Evolutionary conservation across 1,140 invertebrate genomes (phyloP).

Genomic region (Musca domestica): DNA sequence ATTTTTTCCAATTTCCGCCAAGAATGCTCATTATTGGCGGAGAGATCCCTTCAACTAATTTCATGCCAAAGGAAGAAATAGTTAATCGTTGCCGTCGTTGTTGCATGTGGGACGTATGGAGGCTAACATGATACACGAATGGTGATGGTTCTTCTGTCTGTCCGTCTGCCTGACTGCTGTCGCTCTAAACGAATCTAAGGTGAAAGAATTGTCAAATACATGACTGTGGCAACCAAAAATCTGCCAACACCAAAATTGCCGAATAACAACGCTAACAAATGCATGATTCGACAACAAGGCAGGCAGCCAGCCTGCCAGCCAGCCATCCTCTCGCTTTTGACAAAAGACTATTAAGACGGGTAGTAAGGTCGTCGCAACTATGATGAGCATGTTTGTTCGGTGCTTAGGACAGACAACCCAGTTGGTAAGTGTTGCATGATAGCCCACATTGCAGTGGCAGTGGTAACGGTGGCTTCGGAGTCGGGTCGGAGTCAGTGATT

Average conservation of each 20-base stretch:
- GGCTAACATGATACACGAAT: slow-evolving; percentile 15
- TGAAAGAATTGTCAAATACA: slow-evolving; percentile 17
- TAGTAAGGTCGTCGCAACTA: too few relatives aligned
- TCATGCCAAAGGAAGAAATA: too few relatives aligned
- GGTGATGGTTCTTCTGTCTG: slow-evolving; percentile 6
- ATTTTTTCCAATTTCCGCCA: too few relatives aligned
- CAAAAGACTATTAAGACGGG: too few relatives aligned
- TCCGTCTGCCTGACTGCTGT: too few relatives aligned
- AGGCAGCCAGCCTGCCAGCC: too few relatives aligned
- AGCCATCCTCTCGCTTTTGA: slow-evolving; percentile 14
- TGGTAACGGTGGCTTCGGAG: too few relatives aligned
- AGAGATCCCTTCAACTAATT: too few relatives aligned
- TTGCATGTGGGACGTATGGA: background rate
- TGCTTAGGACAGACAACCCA: background rate
- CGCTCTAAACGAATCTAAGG: slow-evolving; percentile 15
- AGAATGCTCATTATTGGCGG: too few relatives aligned
- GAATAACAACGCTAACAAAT: slow-evolving; percentile 2
- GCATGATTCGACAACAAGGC: background rate
- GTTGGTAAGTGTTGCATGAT: background rate
- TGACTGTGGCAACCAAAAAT: background rate
- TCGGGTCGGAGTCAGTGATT: too few relatives aligned
- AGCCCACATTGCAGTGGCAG: background rate
- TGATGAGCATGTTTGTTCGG: too few relatives aligned
- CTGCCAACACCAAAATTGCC: background rate
- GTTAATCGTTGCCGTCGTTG: too few relatives aligned